Conservation (phyloP, 2,888 invertebrate species). For the Ormyrus thymus region DNA sequence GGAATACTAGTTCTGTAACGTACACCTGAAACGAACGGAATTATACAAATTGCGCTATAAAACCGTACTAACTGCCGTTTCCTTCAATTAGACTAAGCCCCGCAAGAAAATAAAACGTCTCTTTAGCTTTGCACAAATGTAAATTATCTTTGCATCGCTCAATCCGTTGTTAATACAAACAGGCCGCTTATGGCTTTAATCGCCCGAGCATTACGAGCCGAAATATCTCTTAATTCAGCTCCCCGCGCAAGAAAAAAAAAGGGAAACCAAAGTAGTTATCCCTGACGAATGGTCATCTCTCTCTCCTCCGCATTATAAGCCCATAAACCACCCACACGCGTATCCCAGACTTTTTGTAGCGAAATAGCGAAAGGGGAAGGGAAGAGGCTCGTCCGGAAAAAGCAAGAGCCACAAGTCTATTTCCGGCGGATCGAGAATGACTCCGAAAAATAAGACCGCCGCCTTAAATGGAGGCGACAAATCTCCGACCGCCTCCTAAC, state of each 20-base stretch:
- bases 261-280: constrained; percentile 13
- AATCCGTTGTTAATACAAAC: background rate
- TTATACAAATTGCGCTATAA: too few relatives aligned
- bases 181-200: constrained; percentile 9
- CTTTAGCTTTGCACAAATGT: background rate
- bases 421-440: constrained; percentile 36
- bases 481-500: constrained; percentile 69
- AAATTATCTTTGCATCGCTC: background rate
- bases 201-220: background rate
- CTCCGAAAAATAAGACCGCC: constrained; percentile 22
- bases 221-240: constrained; percentile 36
- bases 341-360: background rate
- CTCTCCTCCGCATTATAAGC: background rate
- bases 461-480: constrained; percentile 62
- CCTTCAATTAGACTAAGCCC: too few relatives aligned
- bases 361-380: background rate
- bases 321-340: constrained; percentile 6
- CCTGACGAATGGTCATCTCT: constrained; percentile 46
- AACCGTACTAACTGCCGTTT: too few relatives aligned
- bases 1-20: too few relatives aligned
- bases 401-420: background rate
- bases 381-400: background rate
- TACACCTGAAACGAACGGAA: too few relatives aligned
- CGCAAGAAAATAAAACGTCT: too few relatives aligned
- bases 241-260: background rate